Evolutionary conservation across 1,140 invertebrate genomes (phyloP), one percentile per base, ranked within the genome.

Genomic region (Drosophila insularis): DNA sequence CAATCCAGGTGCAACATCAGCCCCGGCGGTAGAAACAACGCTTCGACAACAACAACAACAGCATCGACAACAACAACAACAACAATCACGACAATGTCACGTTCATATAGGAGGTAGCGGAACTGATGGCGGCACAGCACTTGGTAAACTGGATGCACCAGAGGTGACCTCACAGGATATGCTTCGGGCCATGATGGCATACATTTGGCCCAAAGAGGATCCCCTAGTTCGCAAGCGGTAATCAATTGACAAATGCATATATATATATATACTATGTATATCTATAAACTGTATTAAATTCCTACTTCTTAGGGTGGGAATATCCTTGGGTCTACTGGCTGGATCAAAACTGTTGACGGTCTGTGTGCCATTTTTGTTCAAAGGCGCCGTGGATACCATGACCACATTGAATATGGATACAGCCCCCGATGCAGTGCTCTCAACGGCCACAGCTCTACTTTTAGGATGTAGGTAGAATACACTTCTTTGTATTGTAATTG

Each of bases 281-380:
- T 19, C 2, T 13, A 0, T 11, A 2, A 35, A 27, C 27, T 5
- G 23, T 19, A 1, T 37, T 13, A 23, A 60, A 40, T 54, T 71
- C 55, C 60, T 10, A 14, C 3, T 14, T 23, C 56, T 1, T 56
- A 94, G 98, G 71, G 99, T 99, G 13, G 94, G 97, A 81, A 81
- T 98, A 37, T 97, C 99, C 8, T 76, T 99, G 21, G 94, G 95
- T 43, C 93, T 98, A 53, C 92, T 98, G 31, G 94, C 96, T 55
- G 95, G 95, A 40, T 96, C 97, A 23, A 98, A 98, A 93, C 86
- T 98, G 27, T 90, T 99, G 71, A 99, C 98, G 91, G 97, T 99
- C 2, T 93, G 94, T 73, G 98, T 99, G 4, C 99, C 99, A n/a
- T 99, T 99, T 93, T 93, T 99, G 58, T 99, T 99, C 91, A 99